Evolutionary conservation across 2,113 vertebrate genomes (phyloP), one percentile per base, ranked within the genome.

Genomic region (Nannospalax galili): DNA sequence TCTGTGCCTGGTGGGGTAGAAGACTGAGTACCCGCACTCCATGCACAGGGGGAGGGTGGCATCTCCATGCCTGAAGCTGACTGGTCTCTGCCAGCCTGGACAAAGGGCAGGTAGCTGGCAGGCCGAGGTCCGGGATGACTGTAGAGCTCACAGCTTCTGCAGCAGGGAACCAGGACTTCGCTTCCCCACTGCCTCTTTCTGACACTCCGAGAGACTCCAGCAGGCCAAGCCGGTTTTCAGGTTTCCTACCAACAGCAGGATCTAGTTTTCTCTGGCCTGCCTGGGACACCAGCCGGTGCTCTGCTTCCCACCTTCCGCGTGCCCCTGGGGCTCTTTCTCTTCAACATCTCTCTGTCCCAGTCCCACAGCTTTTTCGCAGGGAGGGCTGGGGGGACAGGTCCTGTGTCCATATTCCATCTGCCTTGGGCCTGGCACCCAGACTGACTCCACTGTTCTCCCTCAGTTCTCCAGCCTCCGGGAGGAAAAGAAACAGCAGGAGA

Each of bases 381-480:
- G 69, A n/a, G 67, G 28, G 2, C 22, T 5, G 0, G 14, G 78
- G 48, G 12, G 67, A n/a, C 84, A 42, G 0, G 10, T 2, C 5
- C 2, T 58, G 30, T 0, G 4, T 14, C 4, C 48, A 0, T 28
- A 40, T 3, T 4, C 56, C 0, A 0, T 0, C 37, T 37, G 40
- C 24, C 32, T 64, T 52, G 5, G 65, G 15, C 52, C 22, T 24
- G n/a, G 45, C n/a, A 6, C 58, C 69, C 32, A 48, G 69, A 17
- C 82, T 0, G 0, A 73, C 35, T 5, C 20, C 56, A 37, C 1
- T 42, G 0, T 37, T 96, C 56, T 79, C 65, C 70, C 86, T 95
- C 93, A 95, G 98, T 98, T 98, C 95, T 98, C 85, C 96, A 97
- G 72, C 28, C 92, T 98, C 92, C 97, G 92, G 45, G 98, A 98